Evolutionary conservation across 1,140 invertebrate genomes (phyloP), one percentile per base, ranked within the genome.

Genomic region (Calycopis cecrops): DNA sequence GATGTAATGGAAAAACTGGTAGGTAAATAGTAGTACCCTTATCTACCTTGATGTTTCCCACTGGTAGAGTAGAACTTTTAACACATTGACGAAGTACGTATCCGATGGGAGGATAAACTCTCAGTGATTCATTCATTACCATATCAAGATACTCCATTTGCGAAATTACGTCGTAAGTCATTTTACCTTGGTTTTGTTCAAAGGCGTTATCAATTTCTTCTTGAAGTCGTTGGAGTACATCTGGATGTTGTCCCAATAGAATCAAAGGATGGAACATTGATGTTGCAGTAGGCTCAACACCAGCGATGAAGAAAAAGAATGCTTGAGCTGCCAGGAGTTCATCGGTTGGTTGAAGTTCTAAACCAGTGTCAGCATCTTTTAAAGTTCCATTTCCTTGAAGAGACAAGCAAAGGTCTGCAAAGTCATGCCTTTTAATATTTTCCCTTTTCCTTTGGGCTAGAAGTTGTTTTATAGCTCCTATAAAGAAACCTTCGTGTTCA

Each of bases 281-380:
- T n/a, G 85, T 87, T 3, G 90, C 86, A 0, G 90, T 90, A 0
- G 92, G 92, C 56, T 92, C 91, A 40, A 89, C 91, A 10, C 91
- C 91, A 51, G 90, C 91, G 1, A 90, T 62, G 12, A 81, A 84
- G 48, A 83, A 84, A 58, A 86, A 74, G 52, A 86, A 86, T 18
- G 67, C 76, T 62, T 82, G 89, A 50, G 71, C 83, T 4, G 83
- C 74, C 17, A 80, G 48, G 17, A 78, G 9, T 34, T 77, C 77
- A 40, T 77, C 73, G 3, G 70, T 67, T 0, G 69, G 65, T 48
- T 73, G 52, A 11, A 76, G 40, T 40, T 65, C 58, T 0, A 62
- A 62, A 8, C 69, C 72, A n/a, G 70, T 67, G 0, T 64, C 62
- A 1, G 33, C 35, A 48, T 80, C 66, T 57, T 52, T 71, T 11